Conservation (phyloP, 53 echinoderm and acorn worm genomes). For the Paracentrotus lividus region DNA sequence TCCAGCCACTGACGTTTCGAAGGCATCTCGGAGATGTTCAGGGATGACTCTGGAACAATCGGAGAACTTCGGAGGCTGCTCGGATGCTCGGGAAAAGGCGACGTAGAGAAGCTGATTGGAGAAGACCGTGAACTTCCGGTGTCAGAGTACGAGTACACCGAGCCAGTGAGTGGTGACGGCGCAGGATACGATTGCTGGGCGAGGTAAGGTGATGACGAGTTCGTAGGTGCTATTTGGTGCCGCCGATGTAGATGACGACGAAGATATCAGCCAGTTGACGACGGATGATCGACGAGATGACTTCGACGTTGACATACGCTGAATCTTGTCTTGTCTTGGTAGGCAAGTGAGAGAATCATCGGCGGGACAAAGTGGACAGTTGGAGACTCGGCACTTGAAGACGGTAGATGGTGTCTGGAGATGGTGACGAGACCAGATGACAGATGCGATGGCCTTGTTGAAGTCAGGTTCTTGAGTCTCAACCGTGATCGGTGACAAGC, state of each 20-base stretch:
- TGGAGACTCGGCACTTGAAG: conserved; percentile 62
- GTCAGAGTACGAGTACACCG: conserved; percentile 12
- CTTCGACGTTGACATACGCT: neutral
- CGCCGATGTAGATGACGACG: neutral
- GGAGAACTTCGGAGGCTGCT: neutral
- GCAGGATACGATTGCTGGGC: neutral
- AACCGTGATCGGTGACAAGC: conserved; percentile 54
- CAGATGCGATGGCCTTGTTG: conserved; percentile 63
- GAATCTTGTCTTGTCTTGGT: neutral
- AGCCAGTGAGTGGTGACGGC: conserved; percentile 1
- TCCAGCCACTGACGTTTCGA: conserved; percentile 18
- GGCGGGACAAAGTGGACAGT: conserved; percentile 55
- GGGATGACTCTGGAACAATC: neutral
- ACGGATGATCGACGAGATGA: conserved; percentile 53
- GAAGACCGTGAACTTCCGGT: neutral
- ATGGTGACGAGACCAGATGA: conserved; percentile 63
- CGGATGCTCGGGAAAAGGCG: conserved; percentile 17
- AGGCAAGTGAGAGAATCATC: neutral
- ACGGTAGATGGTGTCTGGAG: neutral
- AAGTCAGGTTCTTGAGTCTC: conserved; percentile 49
- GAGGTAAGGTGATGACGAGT: neutral
- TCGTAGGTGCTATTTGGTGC: neutral
- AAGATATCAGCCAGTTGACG: conserved; percentile 61
- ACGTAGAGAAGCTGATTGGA: neutral
- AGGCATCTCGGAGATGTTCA: neutral